Conservation (phyloP, 1,140 invertebrate genomes). For the Melitaea cinxia region DNA sequence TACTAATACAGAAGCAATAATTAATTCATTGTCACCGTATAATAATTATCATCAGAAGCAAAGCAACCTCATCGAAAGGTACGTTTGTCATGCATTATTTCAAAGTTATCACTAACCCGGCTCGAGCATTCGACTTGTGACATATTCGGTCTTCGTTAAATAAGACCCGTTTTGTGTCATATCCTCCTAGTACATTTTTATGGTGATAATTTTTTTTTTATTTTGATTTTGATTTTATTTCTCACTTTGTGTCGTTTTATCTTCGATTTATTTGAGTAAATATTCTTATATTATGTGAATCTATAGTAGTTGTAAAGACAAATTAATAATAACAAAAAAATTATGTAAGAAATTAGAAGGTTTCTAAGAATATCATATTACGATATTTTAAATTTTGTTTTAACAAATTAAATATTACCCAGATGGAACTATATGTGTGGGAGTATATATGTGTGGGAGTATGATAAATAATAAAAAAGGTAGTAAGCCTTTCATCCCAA, state of each 20-base stretch:
- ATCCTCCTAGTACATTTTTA: background rate
- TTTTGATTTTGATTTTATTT: background rate
- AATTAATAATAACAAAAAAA: too few species aligned
- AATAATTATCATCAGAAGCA: conserved; percentile 25
- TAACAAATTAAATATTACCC: too few species aligned
- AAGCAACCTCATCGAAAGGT: conserved; percentile 5
- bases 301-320: too few species aligned
- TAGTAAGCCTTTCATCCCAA: too few species aligned
- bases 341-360: too few species aligned
- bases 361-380: too few species aligned
- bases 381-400: too few species aligned
- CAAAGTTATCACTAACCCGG: conserved; percentile 17
- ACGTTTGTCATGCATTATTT: conserved; percentile 17
- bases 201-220: background rate
- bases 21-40: conserved; percentile 8
- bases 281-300: too few species aligned
- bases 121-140: conserved; percentile 11
- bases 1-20: background rate
- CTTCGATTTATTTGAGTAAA: too few species aligned
- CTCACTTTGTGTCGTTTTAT: background rate
- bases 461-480: too few species aligned
- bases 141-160: conserved; percentile 22
- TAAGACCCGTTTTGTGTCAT: conserved; percentile 9
- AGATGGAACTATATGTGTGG: too few species aligned
- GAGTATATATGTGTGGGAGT: too few species aligned